Conservation (phyloP, 2,797 vertebrate species). For the Lophotriccus pileatus region DNA sequence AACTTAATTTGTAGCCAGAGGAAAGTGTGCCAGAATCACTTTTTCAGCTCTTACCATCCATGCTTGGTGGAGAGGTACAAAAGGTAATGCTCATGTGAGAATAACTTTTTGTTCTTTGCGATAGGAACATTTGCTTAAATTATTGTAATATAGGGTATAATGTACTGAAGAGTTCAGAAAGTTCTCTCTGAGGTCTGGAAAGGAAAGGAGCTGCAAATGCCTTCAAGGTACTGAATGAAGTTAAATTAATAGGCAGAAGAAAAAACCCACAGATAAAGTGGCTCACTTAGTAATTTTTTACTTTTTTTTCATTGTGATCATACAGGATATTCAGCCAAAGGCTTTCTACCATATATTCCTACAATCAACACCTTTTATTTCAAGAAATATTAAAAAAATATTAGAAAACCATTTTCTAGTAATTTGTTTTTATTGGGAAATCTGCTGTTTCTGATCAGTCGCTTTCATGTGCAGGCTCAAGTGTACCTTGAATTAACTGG, state of each 20-base stretch:
- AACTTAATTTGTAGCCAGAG: neutral
- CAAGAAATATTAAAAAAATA: rapidly evolving
- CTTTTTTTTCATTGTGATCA: neutral
- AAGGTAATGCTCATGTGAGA: neutral
- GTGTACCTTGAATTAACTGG: neutral
- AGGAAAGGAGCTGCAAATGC: neutral
- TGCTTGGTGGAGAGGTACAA: neutral
- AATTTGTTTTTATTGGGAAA: neutral
- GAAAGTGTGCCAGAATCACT: neutral
- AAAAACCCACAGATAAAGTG: neutral
- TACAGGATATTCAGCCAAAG: neutral
- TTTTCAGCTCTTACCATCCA: neutral
- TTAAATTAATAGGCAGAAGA: neutral
- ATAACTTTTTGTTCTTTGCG: neutral
- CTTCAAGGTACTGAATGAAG: neutral
- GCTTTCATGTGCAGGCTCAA: neutral
- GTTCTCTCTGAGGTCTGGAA: neutral
- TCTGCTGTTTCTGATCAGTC: neutral
- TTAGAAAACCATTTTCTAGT: neutral
- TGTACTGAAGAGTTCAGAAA: neutral
- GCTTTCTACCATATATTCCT: neutral
- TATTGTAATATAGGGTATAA: neutral
- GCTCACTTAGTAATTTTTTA: neutral
- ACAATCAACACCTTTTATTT: neutral
- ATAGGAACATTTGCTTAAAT: neutral